Evolutionary conservation across 2,113 vertebrate species (phyloP), one percentile per base, ranked within the genome.

Genomic region (Eulemur macaco): DNA sequence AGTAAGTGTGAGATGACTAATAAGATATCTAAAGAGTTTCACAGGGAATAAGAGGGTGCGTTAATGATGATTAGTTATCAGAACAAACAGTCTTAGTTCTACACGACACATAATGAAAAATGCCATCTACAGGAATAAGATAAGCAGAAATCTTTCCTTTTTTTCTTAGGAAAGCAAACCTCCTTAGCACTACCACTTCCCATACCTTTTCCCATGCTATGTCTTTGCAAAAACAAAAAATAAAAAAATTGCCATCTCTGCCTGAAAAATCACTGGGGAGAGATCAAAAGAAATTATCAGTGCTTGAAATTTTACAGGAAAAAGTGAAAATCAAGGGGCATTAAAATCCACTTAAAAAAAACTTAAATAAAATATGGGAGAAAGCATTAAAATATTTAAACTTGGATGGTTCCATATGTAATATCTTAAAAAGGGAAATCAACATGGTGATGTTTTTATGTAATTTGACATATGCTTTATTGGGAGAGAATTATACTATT

Each of bases 401-500:
- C 80, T 45, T 17, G 4, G 10, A 7, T 9, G 60, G 60, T 56
- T 20, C 15, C 82, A 20, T 56, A 9, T 42, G 76, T 37, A 78
- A 63, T 45, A 66, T 81, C 80, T 84, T 56, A n/a, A 56, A 60
- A 81, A 47, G 14, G 31, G 37, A 58, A 56, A 77, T 50, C 45
- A 17, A 39, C 63, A 21, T 64, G 23, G 56, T 20, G 21, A 39
- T 60, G 17, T 63, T 68, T 95, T 45, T 73, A 10, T 54, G n/a
- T 45, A 39, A 60, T 87, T 25, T 93, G 80, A 84, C 69, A 54
- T 78, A 77, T 78, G 85, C 85, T 83, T 66, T 87, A 83, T 37
- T 20, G 60, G 69, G 69, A 90, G 39, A 84, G 85, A 87, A 42
- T 90, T 45, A n/a, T 37, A 11, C 89, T 94, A 45, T 96, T 94